A percentile compares a stretch with the other conserved stretches of the same genome.
These are phyloP conservation scores for Synergus umbraculus DNA, from an alignment of 2,888 invertebrate genomes.

Conservation along the genomic window DNA sequence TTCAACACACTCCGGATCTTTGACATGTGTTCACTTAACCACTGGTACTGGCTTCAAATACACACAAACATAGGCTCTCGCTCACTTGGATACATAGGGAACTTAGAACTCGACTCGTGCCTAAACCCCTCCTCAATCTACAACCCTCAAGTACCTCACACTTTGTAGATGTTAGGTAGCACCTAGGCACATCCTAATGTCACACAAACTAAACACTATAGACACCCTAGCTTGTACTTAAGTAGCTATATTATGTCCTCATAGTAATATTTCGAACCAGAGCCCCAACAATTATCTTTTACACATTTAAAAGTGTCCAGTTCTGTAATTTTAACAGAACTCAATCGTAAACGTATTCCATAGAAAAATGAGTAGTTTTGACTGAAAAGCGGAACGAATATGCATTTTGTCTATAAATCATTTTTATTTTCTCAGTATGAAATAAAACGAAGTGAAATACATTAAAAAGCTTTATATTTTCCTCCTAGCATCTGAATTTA, in stretches of 20 bases:
- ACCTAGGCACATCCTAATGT: slow-evolving; percentile 53
- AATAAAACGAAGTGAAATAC: neutral
- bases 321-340: too few relatives aligned
- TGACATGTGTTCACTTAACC: slow-evolving; percentile 30
- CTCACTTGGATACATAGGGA: slow-evolving; percentile 49
- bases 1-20: slow-evolving; percentile 51
- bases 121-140: slow-evolving; percentile 42
- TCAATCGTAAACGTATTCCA: neutral
- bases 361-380: neutral
- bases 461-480: neutral
- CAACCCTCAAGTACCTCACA: slow-evolving; percentile 5
- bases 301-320: too few relatives aligned
- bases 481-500: neutral
- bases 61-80: slow-evolving; percentile 14
- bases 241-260: slow-evolving; percentile 8
- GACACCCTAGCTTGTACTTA: slow-evolving; percentile 53
- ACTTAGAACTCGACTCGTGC: slow-evolving; percentile 50
- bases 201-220: slow-evolving; percentile 52
- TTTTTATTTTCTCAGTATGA: neutral
- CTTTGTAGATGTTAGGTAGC: slow-evolving; percentile 50
- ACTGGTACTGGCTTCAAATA: slow-evolving; percentile 28
- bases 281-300: neutral
- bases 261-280: neutral
- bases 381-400: neutral
- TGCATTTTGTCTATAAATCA: neutral